Percentiles rank a stretch among this genome's conserved stretches.
Evolutionary conservation across 2,797 vertebrate genomes (phyloP).

Genomic region (Ambastaia sidthimunki): DNA sequence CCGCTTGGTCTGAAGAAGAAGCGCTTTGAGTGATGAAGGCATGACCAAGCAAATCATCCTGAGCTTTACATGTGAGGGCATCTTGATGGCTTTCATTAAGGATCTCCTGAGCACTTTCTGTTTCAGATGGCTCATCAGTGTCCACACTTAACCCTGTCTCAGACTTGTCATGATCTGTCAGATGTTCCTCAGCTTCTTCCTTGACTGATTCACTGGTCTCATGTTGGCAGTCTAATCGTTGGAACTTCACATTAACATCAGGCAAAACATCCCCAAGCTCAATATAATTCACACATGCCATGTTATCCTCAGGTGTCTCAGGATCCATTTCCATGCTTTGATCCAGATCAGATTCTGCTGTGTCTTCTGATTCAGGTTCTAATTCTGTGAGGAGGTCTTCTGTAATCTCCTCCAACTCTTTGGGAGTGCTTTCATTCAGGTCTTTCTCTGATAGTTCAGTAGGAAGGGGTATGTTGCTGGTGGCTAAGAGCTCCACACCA

Average conservation of each 20-base stretch:
- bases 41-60: constrained; percentile 44
- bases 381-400: constrained; percentile 11
- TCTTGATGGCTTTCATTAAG: constrained; percentile 34
- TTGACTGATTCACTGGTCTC: not conserved
- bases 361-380: not conserved
- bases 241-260: constrained; percentile 14
- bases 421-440: constrained; percentile 17
- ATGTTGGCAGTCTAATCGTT: not conserved
- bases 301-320: not conserved
- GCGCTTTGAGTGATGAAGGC: constrained; percentile 26
- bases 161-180: constrained; percentile 4
- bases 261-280: not conserved
- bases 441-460: constrained; percentile 23
- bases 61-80: constrained; percentile 35
- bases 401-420: constrained; percentile 21
- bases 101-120: constrained; percentile 51
- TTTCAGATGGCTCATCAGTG: constrained; percentile 49
- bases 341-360: constrained; percentile 18
- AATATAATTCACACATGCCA: constrained; percentile 17
- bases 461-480: constrained; percentile 46
- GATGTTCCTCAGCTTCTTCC: constrained; percentile 11
- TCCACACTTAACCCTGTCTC: constrained; percentile 28
- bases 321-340: not conserved
- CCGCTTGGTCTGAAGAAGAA: not conserved
- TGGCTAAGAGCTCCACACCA: constrained; percentile 23